Evolutionary conservation across 2,797 vertebrate species (phyloP).

Genomic region (Myiothlypis coronata): DNA sequence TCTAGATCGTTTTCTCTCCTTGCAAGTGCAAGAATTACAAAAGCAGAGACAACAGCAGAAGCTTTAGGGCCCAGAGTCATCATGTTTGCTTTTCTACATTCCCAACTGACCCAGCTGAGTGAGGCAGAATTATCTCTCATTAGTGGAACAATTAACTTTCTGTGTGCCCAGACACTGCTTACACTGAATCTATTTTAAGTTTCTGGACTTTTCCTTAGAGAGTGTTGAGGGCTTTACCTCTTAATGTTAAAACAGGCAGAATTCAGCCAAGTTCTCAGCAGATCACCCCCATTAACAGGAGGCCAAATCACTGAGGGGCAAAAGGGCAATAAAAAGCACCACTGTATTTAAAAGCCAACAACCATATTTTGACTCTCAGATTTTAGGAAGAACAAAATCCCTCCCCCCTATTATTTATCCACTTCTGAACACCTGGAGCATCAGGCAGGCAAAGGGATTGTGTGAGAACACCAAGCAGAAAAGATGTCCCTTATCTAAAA

Average conservation of each 20-base stretch:
- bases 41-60: neutral
- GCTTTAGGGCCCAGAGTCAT: neutral
- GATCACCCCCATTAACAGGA: neutral
- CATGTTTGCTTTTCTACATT: neutral
- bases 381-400: neutral
- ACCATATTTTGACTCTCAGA: neutral
- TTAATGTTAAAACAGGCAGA: neutral
- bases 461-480: neutral
- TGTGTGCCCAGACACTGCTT: neutral
- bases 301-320: neutral
- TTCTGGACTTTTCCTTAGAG: neutral
- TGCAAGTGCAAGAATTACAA: neutral
- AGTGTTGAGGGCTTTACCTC: neutral
- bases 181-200: neutral
- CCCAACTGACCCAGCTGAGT: neutral
- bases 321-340: neutral
- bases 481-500: neutral
- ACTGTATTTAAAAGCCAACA: neutral
- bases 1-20: neutral
- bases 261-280: neutral
- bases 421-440: neutral
- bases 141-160: neutral
- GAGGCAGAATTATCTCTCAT: neutral
- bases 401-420: accelerated
- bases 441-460: neutral